A percentile compares a stretch with the other conserved stretches of the same genome.
These are phyloP conservation scores for Apogon hyalosoma DNA, from an alignment of 2,797 vertebrate species.

Conservation along the genomic window DNA sequence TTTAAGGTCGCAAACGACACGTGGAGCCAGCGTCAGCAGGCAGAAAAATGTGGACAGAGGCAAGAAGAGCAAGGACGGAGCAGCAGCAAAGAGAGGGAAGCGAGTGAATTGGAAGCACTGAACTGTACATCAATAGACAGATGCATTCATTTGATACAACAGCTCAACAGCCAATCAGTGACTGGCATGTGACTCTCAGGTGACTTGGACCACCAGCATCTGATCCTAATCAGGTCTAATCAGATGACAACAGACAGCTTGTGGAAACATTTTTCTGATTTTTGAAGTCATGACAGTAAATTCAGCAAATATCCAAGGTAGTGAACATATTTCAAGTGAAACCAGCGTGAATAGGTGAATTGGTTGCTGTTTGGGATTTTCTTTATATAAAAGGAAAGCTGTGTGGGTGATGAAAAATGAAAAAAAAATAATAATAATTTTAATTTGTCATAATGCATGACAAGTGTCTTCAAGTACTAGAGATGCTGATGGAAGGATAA, in stretches of 20 bases:
- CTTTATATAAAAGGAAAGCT: no score
- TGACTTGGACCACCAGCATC: neutral
- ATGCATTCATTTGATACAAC: neutral
- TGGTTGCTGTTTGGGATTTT: no score
- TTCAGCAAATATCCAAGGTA: no score
- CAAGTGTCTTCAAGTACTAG: no score
- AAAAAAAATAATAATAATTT: no score
- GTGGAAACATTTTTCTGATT: no score
- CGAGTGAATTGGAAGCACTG: neutral
- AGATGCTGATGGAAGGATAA: no score
- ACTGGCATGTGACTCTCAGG: neutral
- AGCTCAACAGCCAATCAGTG: neutral
- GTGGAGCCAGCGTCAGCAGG: constrained; percentile 53
- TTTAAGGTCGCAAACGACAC: constrained; percentile 51
- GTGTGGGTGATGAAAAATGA: no score
- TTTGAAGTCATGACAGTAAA: no score
- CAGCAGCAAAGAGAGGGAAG: neutral
- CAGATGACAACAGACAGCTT: neutral
- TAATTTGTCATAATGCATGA: no score
- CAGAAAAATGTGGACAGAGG: constrained; percentile 25
- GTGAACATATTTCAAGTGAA: no score
- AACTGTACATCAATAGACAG: neutral
- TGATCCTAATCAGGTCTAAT: neutral
- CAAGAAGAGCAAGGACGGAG: neutral
- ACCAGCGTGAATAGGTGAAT: no score